Evolutionary conservation across 2,113 vertebrate species (phyloP).

Genomic region (Sula dactylatra): DNA sequence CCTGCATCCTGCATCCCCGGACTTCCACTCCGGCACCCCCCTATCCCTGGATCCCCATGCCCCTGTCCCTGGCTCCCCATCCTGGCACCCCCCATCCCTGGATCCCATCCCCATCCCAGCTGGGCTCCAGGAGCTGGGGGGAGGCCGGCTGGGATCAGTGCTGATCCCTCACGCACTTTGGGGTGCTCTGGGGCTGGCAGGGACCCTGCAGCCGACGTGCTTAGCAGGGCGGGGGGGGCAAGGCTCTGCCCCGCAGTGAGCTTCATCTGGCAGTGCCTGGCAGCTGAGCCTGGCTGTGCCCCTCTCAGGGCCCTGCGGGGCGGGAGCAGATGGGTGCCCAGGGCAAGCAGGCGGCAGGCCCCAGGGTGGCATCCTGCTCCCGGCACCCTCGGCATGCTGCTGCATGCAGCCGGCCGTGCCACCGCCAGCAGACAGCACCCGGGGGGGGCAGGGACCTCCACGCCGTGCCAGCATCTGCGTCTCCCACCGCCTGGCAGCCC

Average conservation of each 20-base stretch:
- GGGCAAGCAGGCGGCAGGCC: background rate
- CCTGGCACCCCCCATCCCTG: background rate
- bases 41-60: background rate
- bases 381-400: background rate
- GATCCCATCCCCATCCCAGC: background rate
- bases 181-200: background rate
- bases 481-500: slow-evolving; percentile 24
- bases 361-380: background rate
- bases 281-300: background rate
- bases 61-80: too few species aligned
- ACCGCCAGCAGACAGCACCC: background rate
- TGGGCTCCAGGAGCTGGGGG: background rate
- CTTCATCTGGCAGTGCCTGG: background rate
- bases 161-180: background rate
- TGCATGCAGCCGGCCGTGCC: background rate
- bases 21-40: background rate
- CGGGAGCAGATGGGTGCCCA: background rate
- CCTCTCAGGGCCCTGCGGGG: accelerated
- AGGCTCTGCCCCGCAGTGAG: background rate
- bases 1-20: background rate
- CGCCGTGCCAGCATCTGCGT: background rate
- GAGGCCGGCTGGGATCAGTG: background rate
- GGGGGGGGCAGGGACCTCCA: background rate
- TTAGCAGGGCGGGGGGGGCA: background rate
- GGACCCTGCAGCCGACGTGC: accelerated